phyloP scores from a whole-genome alignment of 2,888 invertebrate genomes.

The Laothoe populi region DNA sequence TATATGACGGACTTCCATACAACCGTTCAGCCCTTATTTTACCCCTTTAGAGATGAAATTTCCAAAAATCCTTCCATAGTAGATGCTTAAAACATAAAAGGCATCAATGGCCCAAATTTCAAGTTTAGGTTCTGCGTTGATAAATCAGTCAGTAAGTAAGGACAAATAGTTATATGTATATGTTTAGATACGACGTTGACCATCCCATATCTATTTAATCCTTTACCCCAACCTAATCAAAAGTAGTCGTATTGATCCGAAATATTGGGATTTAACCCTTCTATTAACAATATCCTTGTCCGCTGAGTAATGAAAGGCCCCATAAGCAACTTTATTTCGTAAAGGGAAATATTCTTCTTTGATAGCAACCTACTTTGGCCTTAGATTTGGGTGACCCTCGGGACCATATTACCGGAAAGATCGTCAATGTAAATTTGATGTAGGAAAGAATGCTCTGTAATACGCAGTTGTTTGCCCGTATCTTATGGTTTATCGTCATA shows the following conservation, averaged over 20 bases:
- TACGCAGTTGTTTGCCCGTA: conserved; percentile 7
- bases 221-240: neutral
- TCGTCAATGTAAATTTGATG: conserved; percentile 24
- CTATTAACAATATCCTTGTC: neutral
- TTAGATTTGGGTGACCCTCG: conserved; percentile 20
- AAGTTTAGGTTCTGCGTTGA: no score
- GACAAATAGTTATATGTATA: no score
- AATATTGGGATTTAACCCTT: conserved; percentile 11
- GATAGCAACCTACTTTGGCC: neutral
- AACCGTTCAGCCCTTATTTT: no score
- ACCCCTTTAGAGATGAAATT: no score
- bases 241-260: neutral
- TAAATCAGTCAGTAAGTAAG: no score
- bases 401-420: conserved; percentile 17
- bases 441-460: conserved; percentile 9
- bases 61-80: no score
- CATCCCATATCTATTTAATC: neutral
- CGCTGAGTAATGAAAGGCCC: conserved; percentile 18
- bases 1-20: no score
- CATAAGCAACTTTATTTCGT: conserved; percentile 18
- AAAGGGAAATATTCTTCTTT: conserved; percentile 18
- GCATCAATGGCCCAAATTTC: no score
- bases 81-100: no score
- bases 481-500: conserved; percentile 13
- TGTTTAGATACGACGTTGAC: neutral